These are phyloP conservation scores for Mormyrus hasselquistii DNA, from an alignment of 2,797 vertebrate species.

Conservation along the genomic window DNA sequence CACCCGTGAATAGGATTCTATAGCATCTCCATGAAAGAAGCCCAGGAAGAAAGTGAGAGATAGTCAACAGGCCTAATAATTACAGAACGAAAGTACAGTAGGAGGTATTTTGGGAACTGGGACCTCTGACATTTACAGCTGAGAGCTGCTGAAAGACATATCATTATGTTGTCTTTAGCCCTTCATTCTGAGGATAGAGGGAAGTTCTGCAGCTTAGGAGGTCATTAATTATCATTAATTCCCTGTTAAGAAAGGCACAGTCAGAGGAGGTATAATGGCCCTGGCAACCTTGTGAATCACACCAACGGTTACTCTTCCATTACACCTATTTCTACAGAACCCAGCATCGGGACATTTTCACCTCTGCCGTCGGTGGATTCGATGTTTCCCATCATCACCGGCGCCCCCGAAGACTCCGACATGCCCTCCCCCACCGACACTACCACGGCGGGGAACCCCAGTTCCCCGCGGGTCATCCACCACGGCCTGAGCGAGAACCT, in stretches of 20 bases:
- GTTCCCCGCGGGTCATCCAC: constrained; percentile 72
- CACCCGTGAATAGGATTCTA: not conserved
- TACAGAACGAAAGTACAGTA: not conserved
- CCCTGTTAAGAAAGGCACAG: not conserved
- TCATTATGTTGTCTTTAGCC: not conserved
- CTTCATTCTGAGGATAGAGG: not conserved
- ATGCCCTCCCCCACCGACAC: constrained; percentile 47
- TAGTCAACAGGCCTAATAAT: not conserved
- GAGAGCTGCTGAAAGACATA: not conserved
- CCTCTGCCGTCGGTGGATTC: constrained; percentile 29
- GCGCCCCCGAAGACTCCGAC: constrained; percentile 42
- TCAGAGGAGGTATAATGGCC: not conserved
- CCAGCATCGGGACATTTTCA: constrained; percentile 40
- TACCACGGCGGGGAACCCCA: constrained; percentile 71
- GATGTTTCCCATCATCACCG: constrained; percentile 42
- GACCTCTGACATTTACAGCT: not conserved
- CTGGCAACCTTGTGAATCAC: not conserved
- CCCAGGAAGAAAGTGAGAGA: not conserved
- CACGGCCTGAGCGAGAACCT: constrained; percentile 78
- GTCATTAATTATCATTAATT: not conserved
- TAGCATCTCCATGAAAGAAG: not conserved
- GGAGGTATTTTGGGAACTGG: not conserved
- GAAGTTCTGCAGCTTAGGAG: not conserved
- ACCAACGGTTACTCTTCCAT: not conserved
- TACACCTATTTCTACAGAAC: constrained; percentile 46